Percentiles rank a stretch among this genome's conserved stretches.
phyloP scores from a whole-genome alignment of 2,888 invertebrate genomes.

The Antheraea assamensis region DNA sequence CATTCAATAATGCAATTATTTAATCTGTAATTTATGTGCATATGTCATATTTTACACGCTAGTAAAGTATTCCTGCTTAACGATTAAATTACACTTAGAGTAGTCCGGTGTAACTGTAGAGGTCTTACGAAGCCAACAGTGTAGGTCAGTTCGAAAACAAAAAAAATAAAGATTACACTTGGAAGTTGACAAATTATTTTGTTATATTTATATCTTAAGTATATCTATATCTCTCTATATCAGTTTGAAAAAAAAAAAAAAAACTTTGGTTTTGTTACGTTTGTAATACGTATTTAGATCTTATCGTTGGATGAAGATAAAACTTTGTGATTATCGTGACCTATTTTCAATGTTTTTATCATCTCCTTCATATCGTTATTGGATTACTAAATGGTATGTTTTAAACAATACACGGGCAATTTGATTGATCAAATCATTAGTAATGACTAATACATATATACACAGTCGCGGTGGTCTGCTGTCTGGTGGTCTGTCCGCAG shows the following conservation, averaged over 20 bases:
- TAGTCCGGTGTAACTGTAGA: too few species aligned
- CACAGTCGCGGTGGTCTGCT: too few species aligned
- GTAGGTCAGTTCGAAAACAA: too few species aligned
- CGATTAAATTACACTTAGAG: not conserved
- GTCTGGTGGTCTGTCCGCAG: too few species aligned
- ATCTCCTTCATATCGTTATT: conserved; percentile 19
- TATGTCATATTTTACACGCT: not conserved
- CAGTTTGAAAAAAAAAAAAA: not conserved
- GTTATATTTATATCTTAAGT: not conserved
- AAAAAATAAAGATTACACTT: too few species aligned
- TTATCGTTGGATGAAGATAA: conserved; percentile 18
- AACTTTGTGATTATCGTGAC: conserved; percentile 18
- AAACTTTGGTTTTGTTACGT: not conserved
- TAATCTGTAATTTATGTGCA: not conserved
- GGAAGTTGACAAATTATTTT: not conserved
- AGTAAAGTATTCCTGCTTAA: not conserved
- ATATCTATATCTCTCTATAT: not conserved
- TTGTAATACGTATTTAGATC: not conserved
- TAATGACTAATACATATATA: too few species aligned
- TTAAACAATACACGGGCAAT: not conserved
- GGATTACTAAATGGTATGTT: not conserved
- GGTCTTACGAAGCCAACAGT: too few species aligned
- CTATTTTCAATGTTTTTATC: conserved; percentile 21
- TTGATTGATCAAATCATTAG: not conserved
- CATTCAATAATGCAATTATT: not conserved